Conservation (phyloP, 2,888 invertebrate species). For the Epirrita christyi region DNA sequence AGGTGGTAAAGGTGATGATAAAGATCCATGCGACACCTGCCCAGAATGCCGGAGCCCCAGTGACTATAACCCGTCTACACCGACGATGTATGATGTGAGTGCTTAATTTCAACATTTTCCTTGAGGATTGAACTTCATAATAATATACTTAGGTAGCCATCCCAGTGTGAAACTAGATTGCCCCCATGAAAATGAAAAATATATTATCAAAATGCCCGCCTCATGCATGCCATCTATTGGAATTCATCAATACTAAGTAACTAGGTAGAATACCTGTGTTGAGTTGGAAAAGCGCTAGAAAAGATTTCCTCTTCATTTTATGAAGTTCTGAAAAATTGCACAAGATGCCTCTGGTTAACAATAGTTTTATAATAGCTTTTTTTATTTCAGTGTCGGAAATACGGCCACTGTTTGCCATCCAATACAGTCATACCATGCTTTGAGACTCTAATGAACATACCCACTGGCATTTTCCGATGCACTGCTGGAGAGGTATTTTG, state of each 20-base stretch:
- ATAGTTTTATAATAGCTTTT: constrained; percentile 18
- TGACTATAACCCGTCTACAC: constrained; percentile 32
- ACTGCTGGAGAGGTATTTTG: constrained; percentile 61
- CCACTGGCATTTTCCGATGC: constrained; percentile 63
- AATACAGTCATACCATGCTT: constrained; percentile 46
- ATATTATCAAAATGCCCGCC: too few relatives aligned
- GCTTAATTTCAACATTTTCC: background rate
- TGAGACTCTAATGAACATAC: constrained; percentile 50
- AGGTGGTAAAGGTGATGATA: constrained; percentile 9
- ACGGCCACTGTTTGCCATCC: constrained; percentile 53
- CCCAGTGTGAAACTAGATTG: background rate
- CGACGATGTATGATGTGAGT: constrained; percentile 52
- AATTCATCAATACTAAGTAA: background rate
- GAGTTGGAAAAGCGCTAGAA: too few relatives aligned
- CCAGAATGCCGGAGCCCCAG: constrained; percentile 21
- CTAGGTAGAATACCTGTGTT: too few relatives aligned
- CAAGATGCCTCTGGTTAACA: constrained; percentile 4
- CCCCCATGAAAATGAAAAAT: too few relatives aligned
- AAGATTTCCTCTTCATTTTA: too few relatives aligned
- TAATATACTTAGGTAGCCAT: background rate
- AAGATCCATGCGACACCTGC: constrained; percentile 5
- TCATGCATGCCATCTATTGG: constrained; percentile 13
- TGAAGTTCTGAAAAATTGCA: background rate
- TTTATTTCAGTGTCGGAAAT: constrained; percentile 61
- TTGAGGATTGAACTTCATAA: background rate